These are phyloP conservation scores for Aleiodes testaceus DNA, from an alignment of 2,888 invertebrate genomes.

Conservation along the genomic window DNA sequence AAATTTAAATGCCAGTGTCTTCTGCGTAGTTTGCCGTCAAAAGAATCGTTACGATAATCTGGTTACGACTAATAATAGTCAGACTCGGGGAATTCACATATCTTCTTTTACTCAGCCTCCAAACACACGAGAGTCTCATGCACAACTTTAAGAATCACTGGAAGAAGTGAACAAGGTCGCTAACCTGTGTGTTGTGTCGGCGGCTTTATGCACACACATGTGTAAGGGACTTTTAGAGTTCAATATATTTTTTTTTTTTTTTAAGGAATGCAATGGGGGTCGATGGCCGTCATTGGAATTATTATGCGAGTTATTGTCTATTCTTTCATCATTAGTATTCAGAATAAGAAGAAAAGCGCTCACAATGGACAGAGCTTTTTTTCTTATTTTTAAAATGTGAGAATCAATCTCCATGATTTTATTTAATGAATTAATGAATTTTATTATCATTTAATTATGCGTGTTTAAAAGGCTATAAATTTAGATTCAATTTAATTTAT, in stretches of 20 bases:
- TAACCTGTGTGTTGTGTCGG: constrained; percentile 32
- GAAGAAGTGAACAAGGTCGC: constrained; percentile 25
- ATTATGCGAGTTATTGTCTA: background rate
- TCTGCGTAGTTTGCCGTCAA: constrained; percentile 17
- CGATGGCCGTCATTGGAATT: constrained; percentile 25
- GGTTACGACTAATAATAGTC: constrained; percentile 39
- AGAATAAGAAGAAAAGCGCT: too few relatives aligned
- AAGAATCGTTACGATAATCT: constrained; percentile 40
- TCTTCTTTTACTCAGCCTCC: constrained; percentile 7
- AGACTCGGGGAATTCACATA: constrained; percentile 23
- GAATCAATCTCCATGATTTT: constrained; percentile 11
- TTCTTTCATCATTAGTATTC: background rate
- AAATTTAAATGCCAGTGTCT: constrained; percentile 23
- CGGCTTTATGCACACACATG: background rate
- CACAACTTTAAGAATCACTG: constrained; percentile 11
- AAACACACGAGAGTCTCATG: constrained; percentile 28
- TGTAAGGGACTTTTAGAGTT: constrained; percentile 13
- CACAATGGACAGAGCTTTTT: background rate
- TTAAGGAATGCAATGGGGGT: constrained; percentile 6
- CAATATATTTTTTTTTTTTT: constrained; percentile 11
- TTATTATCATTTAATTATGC: constrained; percentile 2
- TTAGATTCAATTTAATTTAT: background rate
- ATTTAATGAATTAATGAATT: constrained; percentile 12
- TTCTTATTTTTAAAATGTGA: background rate
- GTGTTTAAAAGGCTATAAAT: constrained; percentile 18